Evolutionary conservation across 2,888 invertebrate genomes (phyloP), one percentile per base, ranked within the genome.

Genomic region (Andrena hattorfiana): DNA sequence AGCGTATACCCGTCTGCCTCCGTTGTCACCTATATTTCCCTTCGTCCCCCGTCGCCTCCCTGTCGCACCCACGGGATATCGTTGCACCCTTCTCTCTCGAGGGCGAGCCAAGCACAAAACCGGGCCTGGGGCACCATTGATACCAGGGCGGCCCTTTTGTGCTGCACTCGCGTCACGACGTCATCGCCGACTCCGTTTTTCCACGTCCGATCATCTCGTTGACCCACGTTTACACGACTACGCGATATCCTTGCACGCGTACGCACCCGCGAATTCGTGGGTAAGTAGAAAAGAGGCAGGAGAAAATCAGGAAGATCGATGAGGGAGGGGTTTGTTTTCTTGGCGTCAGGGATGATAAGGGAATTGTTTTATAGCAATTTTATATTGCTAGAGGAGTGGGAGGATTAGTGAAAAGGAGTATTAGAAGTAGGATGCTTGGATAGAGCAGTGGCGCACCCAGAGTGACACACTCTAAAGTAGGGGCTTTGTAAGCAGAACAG

Each of bases 71-170:
- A 5, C 26, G 8, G n/a, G 7, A 70, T 16, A 23, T 54, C 74
- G 63, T 60, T 51, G 67, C 56, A 73, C 62, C 81, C 84, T 70
- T 84, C 86, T 82, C 56, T 23, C 78, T 83, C 70, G 71, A 81
- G 82, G 78, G 77, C 77, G 83, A 81, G 59, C 30, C 70, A 69
- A n/a, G 59, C 49, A 87, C 75, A 81, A 89, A 88, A 89, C 78
- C 75, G 42, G 62, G 63, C 35, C 42, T 49, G 49, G 30, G 42
- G 20, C 42, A 51, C 88, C 79, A 87, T 87, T 84, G 83, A 85
- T 85, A 78, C 69, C 69, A 51, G 35, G 26, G 10, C 7, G 20
- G 16, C 49, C 16, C 59, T 62, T 77, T 88, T 81, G 78, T 85
- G 51, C 13, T 20, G 59, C 66, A 77, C 66, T 77, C 66, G 23